A percentile compares a stretch with the other conserved stretches of the same genome.
Conservation (phyloP, 2,888 invertebrate species). For the Cacoxenus indagator region DNA sequence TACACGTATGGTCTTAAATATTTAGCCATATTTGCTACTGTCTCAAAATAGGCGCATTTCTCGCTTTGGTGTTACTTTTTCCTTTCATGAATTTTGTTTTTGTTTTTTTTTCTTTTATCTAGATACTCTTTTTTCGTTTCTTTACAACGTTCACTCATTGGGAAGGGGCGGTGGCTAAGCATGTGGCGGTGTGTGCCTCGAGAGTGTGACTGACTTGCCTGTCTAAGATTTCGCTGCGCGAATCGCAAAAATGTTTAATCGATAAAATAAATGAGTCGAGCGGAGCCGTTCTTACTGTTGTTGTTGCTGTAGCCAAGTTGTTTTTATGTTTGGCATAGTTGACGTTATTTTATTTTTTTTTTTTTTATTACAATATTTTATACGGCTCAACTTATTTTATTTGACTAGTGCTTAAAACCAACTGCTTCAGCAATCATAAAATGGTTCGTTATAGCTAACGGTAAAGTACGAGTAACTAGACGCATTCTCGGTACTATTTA, state of each 20-base stretch:
- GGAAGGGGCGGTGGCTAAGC: too few species aligned
- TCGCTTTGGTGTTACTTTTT: slow-evolving; percentile 12
- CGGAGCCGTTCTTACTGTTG: slow-evolving; percentile 34
- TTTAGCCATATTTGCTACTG: not conserved
- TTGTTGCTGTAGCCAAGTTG: slow-evolving; percentile 30
- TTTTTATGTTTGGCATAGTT: slow-evolving; percentile 47
- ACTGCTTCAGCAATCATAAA: slow-evolving; percentile 40
- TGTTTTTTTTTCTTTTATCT: not conserved
- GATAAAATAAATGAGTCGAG: slow-evolving; percentile 67
- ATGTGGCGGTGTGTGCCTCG: not conserved
- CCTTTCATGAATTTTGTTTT: not conserved
- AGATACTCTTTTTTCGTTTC: slow-evolving; percentile 12
- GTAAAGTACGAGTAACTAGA: slow-evolving; percentile 6
- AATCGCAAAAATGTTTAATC: slow-evolving; percentile 67
- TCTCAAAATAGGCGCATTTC: slow-evolving; percentile 2
- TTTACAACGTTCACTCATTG: not conserved
- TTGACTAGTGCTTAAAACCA: too few species aligned
- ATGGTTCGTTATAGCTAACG: slow-evolving; percentile 26
- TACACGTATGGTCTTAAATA: not conserved
- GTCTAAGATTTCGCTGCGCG: slow-evolving; percentile 60
- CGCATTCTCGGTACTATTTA: not conserved
- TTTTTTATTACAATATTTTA: not conserved
- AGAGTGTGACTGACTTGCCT: slow-evolving; percentile 33
- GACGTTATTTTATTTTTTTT: slow-evolving; percentile 44
- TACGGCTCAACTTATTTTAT: not conserved